Conservation (phyloP, 2,113 vertebrate genomes). For the Saiga tatarica region DNA sequence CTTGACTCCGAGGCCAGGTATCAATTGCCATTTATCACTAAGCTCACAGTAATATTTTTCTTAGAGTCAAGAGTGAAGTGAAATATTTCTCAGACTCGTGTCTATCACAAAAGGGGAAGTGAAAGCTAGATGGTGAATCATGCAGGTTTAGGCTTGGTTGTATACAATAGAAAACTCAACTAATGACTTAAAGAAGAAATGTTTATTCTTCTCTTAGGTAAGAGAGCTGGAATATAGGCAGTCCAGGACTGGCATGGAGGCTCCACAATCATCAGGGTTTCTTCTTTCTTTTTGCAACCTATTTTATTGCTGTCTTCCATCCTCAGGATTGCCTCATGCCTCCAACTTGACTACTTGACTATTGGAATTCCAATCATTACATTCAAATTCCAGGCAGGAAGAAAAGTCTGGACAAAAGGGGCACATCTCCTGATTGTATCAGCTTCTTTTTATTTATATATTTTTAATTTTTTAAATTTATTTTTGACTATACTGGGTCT, state of each 20-base stretch:
- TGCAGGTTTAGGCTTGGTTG: not conserved
- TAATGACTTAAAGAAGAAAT: slow-evolving; percentile 1
- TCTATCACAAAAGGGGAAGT: slow-evolving; percentile 2
- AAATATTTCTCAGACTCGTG: not conserved
- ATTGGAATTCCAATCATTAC: not conserved
- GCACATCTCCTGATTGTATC: not conserved
- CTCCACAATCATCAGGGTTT: not conserved
- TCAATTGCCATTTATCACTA: not conserved
- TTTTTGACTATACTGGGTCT: not conserved
- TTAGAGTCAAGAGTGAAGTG: not conserved
- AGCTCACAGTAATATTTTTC: not conserved
- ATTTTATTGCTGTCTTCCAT: not conserved
- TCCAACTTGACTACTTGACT: not conserved
- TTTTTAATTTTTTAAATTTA: not conserved
- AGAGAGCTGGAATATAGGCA: not conserved
- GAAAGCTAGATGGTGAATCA: not conserved
- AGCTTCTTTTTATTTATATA: not conserved
- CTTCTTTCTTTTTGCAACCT: not conserved
- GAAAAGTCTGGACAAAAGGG: not conserved
- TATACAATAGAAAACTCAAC: not conserved
- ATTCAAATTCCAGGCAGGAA: not conserved
- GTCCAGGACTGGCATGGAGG: not conserved
- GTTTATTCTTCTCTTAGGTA: not conserved
- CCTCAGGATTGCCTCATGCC: not conserved
- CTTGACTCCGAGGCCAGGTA: not conserved